Conservation (phyloP, 2,113 vertebrate genomes). For the Pelodiscus sinensis region DNA sequence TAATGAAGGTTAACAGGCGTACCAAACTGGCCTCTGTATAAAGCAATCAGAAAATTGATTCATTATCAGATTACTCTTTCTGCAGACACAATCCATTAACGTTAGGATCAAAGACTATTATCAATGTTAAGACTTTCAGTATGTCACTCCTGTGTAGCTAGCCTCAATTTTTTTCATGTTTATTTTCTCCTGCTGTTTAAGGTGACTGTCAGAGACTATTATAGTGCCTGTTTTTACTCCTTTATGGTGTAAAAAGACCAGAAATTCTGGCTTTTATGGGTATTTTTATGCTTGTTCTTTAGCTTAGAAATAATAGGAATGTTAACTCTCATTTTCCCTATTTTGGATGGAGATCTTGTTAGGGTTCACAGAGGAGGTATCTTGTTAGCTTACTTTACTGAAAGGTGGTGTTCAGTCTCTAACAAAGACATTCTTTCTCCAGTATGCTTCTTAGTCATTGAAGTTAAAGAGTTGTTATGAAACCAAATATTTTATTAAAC, state of each 20-base stretch:
- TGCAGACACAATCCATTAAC: background rate
- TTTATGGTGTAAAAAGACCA: background rate
- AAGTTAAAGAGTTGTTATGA: background rate
- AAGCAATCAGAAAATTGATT: background rate
- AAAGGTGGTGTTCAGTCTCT: background rate
- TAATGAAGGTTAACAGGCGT: background rate
- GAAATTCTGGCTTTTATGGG: background rate
- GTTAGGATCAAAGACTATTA: constrained; percentile 14
- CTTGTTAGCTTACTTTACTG: constrained; percentile 11
- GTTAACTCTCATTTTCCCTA: background rate
- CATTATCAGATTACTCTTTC: background rate
- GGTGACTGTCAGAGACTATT: background rate
- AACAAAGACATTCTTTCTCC: constrained; percentile 10
- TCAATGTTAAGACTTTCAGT: background rate
- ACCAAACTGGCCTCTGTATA: background rate
- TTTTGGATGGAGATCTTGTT: background rate
- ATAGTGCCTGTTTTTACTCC: background rate
- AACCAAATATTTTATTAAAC: background rate
- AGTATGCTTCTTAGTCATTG: background rate
- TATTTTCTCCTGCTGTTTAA: constrained; percentile 28
- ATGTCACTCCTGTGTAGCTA: background rate
- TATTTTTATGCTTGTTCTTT: background rate
- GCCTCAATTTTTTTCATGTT: background rate
- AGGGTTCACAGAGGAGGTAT: background rate
- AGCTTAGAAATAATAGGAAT: background rate